phyloP scores from a whole-genome alignment of 2,797 vertebrate species.

The Percopsis omiscomaycus region DNA sequence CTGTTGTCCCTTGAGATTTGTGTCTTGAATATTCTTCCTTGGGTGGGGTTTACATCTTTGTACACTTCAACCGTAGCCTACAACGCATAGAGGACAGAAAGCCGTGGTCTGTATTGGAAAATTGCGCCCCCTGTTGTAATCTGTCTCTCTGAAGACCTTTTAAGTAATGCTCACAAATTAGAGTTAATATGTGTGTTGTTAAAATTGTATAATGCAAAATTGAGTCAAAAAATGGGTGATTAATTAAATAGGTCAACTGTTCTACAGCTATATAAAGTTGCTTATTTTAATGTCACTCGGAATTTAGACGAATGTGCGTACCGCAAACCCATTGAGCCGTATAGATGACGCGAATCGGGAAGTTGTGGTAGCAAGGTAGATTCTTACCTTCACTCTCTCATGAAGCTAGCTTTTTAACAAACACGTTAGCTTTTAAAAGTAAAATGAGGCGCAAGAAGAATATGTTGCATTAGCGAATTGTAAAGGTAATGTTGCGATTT shows the following conservation, averaged over 20 bases:
- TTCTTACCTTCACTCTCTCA: too few species aligned
- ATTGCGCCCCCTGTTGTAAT: slow-evolving; percentile 31
- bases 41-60: slow-evolving; percentile 61
- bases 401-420: neutral
- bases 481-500: neutral
- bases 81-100: slow-evolving; percentile 35
- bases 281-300: too few species aligned
- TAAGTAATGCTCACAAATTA: neutral
- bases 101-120: neutral
- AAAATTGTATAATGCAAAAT: too few species aligned
- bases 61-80: slow-evolving; percentile 44
- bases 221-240: too few species aligned
- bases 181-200: neutral
- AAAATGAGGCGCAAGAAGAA: neutral
- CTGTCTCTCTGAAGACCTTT: neutral
- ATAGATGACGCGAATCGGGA: too few species aligned
- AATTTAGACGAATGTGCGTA: too few species aligned
- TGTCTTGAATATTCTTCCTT: slow-evolving; percentile 34
- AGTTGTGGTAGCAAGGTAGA: too few species aligned
- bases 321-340: too few species aligned
- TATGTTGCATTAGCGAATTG: neutral
- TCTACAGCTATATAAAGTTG: too few species aligned
- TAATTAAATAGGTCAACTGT: too few species aligned
- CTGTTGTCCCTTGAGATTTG: slow-evolving; percentile 10
- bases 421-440: neutral